phyloP scores from a whole-genome alignment of 2,113 vertebrate genomes.

The Rana temporaria region DNA sequence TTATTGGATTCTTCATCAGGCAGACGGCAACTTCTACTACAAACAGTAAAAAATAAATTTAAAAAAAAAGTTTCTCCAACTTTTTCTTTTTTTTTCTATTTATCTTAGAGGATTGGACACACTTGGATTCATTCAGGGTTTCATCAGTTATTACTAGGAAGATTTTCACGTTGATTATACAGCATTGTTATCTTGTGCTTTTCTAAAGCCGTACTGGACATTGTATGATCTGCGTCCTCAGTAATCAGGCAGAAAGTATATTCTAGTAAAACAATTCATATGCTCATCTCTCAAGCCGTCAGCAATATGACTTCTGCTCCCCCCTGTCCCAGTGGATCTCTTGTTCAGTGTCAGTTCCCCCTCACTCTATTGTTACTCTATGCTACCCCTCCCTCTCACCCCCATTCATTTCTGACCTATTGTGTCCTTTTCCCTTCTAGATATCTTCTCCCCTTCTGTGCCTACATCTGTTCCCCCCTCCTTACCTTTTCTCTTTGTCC shows the following conservation, averaged over 20 bases:
- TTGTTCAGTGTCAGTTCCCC: slow-evolving; percentile 52
- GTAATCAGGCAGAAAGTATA: slow-evolving; percentile 6
- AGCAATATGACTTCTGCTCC: slow-evolving; percentile 49
- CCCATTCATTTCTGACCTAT: slow-evolving; percentile 57
- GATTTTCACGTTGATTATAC: neutral
- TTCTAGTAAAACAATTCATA: slow-evolving; percentile 24
- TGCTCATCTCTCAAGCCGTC: slow-evolving; percentile 42
- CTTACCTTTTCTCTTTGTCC: slow-evolving; percentile 46
- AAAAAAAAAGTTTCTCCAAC: too few species aligned
- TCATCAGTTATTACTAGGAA: neutral
- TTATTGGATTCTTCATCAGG: neutral
- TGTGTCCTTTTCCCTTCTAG: slow-evolving; percentile 54
- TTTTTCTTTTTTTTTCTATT: too few species aligned
- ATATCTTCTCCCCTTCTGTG: slow-evolving; percentile 57
- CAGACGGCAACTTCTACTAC: too few species aligned
- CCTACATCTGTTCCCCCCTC: slow-evolving; percentile 56
- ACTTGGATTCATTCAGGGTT: too few species aligned
- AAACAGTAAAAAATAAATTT: too few species aligned
- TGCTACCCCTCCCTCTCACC: slow-evolving; percentile 36
- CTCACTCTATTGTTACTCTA: slow-evolving; percentile 47
- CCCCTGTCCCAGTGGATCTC: slow-evolving; percentile 49
- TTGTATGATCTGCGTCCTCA: neutral
- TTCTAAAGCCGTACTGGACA: neutral
- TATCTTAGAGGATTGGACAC: too few species aligned
- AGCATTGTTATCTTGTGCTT: neutral